phyloP scores from a whole-genome alignment of 2,797 vertebrate genomes.

The Urocyon cinereoargenteus region DNA sequence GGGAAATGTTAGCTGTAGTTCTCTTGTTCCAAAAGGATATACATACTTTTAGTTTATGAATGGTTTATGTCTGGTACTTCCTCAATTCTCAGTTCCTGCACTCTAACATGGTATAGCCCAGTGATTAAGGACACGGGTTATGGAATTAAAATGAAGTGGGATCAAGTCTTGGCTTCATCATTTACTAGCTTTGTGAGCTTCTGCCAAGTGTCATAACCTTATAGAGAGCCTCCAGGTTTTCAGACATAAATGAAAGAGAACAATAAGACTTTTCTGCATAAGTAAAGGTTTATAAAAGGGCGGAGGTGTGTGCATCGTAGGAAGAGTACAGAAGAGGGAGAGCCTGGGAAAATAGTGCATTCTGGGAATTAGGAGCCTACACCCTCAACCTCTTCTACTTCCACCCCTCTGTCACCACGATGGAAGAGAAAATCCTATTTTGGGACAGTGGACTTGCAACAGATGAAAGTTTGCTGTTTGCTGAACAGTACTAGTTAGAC shows the following conservation, averaged over 20 bases:
- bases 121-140: neutral
- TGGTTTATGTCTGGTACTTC: neutral
- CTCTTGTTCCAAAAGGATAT: constrained; percentile 15
- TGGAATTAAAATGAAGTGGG: neutral
- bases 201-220: neutral
- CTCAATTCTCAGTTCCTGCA: constrained; percentile 14
- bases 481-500: neutral
- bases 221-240: neutral
- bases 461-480: neutral
- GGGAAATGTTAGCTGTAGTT: constrained; percentile 3
- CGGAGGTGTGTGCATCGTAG: neutral
- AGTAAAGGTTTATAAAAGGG: neutral
- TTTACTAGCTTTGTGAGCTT: neutral
- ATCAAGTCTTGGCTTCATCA: neutral
- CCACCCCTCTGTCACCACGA: neutral
- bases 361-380: neutral
- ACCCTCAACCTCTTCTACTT: neutral
- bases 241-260: neutral
- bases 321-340: neutral
- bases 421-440: neutral
- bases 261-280: neutral
- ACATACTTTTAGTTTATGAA: neutral
- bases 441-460: neutral
- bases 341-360: neutral
- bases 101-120: neutral